Percentiles rank a stretch among this genome's conserved stretches.
Conservation (phyloP, 2,888 invertebrate species). For the Pelosia muscerda region DNA sequence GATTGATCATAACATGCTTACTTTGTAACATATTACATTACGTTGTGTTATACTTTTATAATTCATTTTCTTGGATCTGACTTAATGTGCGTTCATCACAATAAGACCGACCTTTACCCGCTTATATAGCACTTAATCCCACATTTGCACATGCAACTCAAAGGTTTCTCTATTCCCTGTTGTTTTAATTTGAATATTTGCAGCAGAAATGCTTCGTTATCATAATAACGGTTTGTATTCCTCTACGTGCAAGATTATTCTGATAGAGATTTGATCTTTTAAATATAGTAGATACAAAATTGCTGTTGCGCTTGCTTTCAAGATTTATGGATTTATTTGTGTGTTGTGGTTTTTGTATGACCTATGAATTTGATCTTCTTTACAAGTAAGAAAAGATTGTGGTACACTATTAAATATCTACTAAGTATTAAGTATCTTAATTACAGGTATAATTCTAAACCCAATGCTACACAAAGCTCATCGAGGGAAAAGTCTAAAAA, state of each 20-base stretch:
- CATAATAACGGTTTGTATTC: conserved; percentile 63
- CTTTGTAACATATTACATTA: too few species aligned
- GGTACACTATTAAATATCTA: neutral
- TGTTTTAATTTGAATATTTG: conserved; percentile 77
- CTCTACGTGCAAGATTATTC: conserved; percentile 19
- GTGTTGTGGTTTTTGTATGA: neutral
- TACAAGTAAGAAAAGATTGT: neutral
- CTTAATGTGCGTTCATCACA: neutral
- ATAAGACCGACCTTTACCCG: conserved; percentile 22
- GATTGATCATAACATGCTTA: too few species aligned
- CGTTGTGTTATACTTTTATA: neutral
- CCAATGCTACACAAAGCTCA: neutral
- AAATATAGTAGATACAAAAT: neutral
- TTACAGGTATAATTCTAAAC: neutral
- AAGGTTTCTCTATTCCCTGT: conserved; percentile 61
- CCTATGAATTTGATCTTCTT: neutral
- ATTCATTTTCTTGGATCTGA: neutral
- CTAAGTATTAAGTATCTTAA: neutral
- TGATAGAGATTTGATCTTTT: neutral
- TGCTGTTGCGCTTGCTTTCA: neutral
- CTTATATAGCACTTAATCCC: conserved; percentile 30
- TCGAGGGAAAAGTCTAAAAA: neutral
- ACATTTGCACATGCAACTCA: conserved; percentile 62
- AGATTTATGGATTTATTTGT: neutral
- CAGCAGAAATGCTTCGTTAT: conserved; percentile 63